Conservation (phyloP, 2,113 vertebrate genomes). For the Strigops habroptila region DNA sequence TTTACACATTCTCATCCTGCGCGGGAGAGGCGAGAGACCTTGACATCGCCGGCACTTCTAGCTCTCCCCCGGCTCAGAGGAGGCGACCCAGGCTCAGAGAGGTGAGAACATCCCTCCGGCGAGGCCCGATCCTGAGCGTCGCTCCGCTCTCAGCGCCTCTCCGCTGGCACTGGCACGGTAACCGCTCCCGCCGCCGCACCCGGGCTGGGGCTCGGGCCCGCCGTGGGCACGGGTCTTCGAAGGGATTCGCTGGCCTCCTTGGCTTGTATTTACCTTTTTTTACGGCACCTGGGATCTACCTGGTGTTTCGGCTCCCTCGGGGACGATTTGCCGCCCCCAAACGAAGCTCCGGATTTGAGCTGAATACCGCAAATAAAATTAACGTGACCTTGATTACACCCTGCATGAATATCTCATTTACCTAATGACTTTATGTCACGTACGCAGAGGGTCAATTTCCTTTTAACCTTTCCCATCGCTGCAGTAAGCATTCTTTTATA, state of each 20-base stretch:
- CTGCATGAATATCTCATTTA: conserved; percentile 80
- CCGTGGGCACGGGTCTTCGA: background rate
- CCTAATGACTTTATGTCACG: conserved; percentile 84
- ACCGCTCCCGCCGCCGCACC: background rate
- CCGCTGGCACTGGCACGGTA: background rate
- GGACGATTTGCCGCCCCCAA: background rate
- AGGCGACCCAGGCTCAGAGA: background rate
- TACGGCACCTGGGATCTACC: background rate
- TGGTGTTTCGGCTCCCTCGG: background rate
- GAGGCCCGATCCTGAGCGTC: background rate
- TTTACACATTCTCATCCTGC: conserved; percentile 25
- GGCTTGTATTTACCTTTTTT: background rate
- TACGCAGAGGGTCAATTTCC: conserved; percentile 79
- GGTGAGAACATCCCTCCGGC: background rate
- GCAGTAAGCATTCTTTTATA: conserved; percentile 81
- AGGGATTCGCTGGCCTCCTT: background rate
- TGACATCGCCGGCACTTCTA: background rate
- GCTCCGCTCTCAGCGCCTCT: background rate
- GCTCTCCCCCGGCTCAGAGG: background rate
- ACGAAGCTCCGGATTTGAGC: conserved; percentile 12
- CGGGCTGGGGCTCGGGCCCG: background rate
- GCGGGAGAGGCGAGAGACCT: conserved; percentile 10
- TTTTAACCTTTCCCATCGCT: conserved; percentile 80
- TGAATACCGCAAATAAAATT: conserved; percentile 63
- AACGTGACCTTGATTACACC: conserved; percentile 74